Percentiles rank a stretch among this genome's conserved stretches.
phyloP scores from a whole-genome alignment of 2,797 vertebrate species.

The Petrocephalus sullivani region DNA sequence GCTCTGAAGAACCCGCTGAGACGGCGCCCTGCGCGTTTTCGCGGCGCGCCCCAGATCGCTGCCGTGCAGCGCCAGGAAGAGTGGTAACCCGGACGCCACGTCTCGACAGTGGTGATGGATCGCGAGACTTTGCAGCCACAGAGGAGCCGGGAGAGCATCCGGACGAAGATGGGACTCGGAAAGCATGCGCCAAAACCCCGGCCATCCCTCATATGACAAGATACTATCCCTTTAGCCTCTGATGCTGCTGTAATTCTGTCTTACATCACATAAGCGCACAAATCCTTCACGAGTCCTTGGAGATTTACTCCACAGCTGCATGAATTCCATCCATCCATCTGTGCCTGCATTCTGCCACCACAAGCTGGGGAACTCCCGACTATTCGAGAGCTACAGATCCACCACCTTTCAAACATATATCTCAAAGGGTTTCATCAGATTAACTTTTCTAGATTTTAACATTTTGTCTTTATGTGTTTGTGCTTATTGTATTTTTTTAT shows the following conservation, averaged over 20 bases:
- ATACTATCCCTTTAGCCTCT: neutral
- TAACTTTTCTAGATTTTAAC: neutral
- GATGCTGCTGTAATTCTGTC: neutral
- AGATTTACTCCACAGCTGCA: neutral
- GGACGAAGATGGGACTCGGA: slow-evolving; percentile 53
- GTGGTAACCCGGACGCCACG: slow-evolving; percentile 42
- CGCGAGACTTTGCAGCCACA: slow-evolving; percentile 43
- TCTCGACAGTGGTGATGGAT: slow-evolving; percentile 54
- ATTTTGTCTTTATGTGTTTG: neutral
- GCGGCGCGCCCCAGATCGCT: slow-evolving; percentile 45
- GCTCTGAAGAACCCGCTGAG: slow-evolving; percentile 31
- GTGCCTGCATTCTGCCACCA: neutral
- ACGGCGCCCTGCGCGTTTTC: slow-evolving; percentile 21
- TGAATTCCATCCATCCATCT: slow-evolving; percentile 2
- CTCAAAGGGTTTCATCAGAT: neutral
- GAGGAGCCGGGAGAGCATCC: slow-evolving; percentile 45
- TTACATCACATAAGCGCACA: neutral
- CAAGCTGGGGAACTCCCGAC: neutral
- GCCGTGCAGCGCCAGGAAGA: slow-evolving; percentile 50
- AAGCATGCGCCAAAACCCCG: slow-evolving; percentile 49
- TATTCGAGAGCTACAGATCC: neutral
- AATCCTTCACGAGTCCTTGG: neutral
- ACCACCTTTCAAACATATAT: neutral
- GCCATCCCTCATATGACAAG: neutral
- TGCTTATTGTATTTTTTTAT: neutral